Evolutionary conservation across 1,140 invertebrate genomes (phyloP).

Genomic region (Harlomillsia oculata): DNA sequence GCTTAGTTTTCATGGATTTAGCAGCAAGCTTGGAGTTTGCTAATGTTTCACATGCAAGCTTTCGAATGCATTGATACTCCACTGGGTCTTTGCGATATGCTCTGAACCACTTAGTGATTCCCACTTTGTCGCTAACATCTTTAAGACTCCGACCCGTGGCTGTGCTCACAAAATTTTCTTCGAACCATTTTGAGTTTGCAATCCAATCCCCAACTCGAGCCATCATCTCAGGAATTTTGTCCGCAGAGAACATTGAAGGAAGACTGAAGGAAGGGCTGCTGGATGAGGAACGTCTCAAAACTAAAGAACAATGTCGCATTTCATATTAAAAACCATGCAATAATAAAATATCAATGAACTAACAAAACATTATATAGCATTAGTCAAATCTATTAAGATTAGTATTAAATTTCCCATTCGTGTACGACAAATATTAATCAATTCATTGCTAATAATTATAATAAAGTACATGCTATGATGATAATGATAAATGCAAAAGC

Average conservation of each 20-base stretch:
- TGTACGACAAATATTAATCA: too few species aligned
- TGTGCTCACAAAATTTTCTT: neutral
- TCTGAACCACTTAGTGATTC: constrained; percentile 19
- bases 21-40: constrained; percentile 22
- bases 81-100: constrained; percentile 27
- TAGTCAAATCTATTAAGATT: too few species aligned
- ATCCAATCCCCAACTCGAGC: constrained; percentile 23
- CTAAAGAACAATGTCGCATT: too few species aligned
- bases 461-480: too few species aligned
- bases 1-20: constrained; percentile 14
- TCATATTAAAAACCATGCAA: too few species aligned
- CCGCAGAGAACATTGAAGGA: constrained; percentile 7
- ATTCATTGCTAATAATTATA: too few species aligned
- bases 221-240: constrained; percentile 22
- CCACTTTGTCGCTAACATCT: constrained; percentile 4
- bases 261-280: neutral
- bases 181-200: neutral
- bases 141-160: neutral
- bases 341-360: too few species aligned
- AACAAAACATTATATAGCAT: too few species aligned
- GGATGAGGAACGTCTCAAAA: neutral
- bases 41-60: constrained; percentile 27
- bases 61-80: constrained; percentile 22
- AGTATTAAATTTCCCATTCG: too few species aligned
- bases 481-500: too few species aligned